Percentiles rank a stretch among this genome's conserved stretches.
These are phyloP conservation scores for Melanotus villosus DNA, from an alignment of 2,888 invertebrate genomes.

Conservation along the genomic window DNA sequence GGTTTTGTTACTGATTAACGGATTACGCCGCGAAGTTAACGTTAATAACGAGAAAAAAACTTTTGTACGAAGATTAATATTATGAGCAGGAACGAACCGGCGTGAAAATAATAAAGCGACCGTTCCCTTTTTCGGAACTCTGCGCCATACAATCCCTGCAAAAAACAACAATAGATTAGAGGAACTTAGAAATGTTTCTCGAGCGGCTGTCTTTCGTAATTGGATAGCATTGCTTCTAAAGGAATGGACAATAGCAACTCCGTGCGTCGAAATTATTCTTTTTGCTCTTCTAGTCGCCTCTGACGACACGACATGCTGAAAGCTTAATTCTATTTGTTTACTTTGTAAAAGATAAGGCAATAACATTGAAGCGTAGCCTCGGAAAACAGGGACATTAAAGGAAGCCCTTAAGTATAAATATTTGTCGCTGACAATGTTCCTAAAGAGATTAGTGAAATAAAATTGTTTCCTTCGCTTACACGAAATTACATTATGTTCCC, in stretches of 20 bases:
- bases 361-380: too few species aligned
- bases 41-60: not conserved
- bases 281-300: not conserved
- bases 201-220: slow-evolving; percentile 5
- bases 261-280: not conserved
- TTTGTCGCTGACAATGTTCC: too few species aligned
- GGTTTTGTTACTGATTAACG: slow-evolving; percentile 1
- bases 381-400: too few species aligned
- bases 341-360: too few species aligned
- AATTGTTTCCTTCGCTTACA: too few species aligned
- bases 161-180: slow-evolving; percentile 9
- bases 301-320: not conserved
- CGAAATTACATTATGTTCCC: too few species aligned
- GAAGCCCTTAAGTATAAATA: too few species aligned
- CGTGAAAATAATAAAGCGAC: not conserved
- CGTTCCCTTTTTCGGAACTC: not conserved
- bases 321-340: too few species aligned
- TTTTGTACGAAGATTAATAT: not conserved
- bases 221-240: not conserved
- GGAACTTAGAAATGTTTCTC: not conserved
- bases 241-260: not conserved
- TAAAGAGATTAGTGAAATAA: too few species aligned
- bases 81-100: not conserved
- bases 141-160: not conserved
- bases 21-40: not conserved